Evolutionary conservation across 2,888 invertebrate genomes (phyloP), one percentile per base, ranked within the genome.

Genomic region (Drosophila bunnanda): DNA sequence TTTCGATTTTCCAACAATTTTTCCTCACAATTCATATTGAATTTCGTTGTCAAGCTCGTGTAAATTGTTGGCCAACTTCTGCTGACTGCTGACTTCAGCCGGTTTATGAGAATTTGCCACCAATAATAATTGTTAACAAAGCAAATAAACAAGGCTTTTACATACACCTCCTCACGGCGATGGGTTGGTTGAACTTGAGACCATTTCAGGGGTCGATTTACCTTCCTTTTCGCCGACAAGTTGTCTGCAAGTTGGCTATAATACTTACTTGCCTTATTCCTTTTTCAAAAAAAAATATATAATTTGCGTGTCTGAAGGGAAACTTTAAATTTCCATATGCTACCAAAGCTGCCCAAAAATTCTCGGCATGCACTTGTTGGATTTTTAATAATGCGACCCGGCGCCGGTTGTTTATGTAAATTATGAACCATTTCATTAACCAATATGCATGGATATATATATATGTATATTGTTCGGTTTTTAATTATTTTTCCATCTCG

Each of bases 1-100:
- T 30, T 17, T 46, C 20, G 17, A 50, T 34, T 60, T 39, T 22
- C 34, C 34, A 30, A 43, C 13, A 22, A 28, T 4, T 15, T 32
- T 30, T 30, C n/a, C 10, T 44, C 32, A 28, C 32, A 25, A 46
- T 32, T 66, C 52, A 41, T 65, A 58, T 82, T 84, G 32, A 48
- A 76, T 82, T 82, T 80, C 88, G 69, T 67, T 88, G 82, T 85
- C 67, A 61, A 56, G 28, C 75, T 67, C 70, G 82, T 80, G 82
- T 85, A 58, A 67, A 20, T 46, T 67, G 53, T 50, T 39, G 61
- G 34, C 50, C 30, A 68, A 77, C 65, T 69, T 60, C 25, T 71
- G 80, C 80, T 75, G 78, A 80, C 69, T 50, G 80, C 80, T 78
- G 76, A 80, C 69, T 50, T 20, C 43, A 67, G 80, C 54, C 52